Evolutionary conservation across 2,888 invertebrate genomes (phyloP).

Genomic region (Dasypolia templi): DNA sequence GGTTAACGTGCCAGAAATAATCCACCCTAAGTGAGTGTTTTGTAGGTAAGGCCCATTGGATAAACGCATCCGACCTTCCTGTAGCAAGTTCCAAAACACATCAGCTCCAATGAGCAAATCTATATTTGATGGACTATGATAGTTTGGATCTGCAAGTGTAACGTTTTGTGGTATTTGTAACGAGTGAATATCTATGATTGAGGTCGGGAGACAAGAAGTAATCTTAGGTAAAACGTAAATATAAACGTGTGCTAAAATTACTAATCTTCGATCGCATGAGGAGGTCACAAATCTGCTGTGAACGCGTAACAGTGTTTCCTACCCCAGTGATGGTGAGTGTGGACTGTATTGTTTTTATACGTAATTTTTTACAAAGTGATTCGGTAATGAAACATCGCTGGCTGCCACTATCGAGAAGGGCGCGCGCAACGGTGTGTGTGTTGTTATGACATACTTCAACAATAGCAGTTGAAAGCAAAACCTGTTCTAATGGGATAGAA

Average conservation of each 20-base stretch:
- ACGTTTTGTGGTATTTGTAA: slow-evolving; percentile 8
- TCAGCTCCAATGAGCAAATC: neutral
- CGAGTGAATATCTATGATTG: neutral
- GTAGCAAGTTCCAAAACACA: neutral
- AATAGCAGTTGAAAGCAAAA: no score
- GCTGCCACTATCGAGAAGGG: slow-evolving; percentile 7
- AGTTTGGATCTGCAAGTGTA: neutral
- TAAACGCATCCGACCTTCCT: no score
- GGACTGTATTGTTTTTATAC: slow-evolving; percentile 13
- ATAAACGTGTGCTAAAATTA: neutral
- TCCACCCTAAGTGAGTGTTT: no score
- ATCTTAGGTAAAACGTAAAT: neutral
- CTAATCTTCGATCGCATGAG: neutral
- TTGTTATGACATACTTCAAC: slow-evolving; percentile 7
- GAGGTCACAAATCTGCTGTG: slow-evolving; percentile 6
- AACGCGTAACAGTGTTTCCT: slow-evolving; percentile 18
- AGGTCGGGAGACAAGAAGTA: slow-evolving; percentile 6
- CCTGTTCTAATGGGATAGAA: no score
- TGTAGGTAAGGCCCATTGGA: no score
- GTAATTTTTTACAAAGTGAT: slow-evolving; percentile 9
- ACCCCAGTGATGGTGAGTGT: slow-evolving; percentile 10
- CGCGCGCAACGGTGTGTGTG: neutral
- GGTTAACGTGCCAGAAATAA: no score
- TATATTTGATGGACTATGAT: neutral
- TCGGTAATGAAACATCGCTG: no score